Percentiles rank a stretch among this genome's conserved stretches.
Conservation (phyloP, 2,113 vertebrate genomes). For the Notiomystis cincta region DNA sequence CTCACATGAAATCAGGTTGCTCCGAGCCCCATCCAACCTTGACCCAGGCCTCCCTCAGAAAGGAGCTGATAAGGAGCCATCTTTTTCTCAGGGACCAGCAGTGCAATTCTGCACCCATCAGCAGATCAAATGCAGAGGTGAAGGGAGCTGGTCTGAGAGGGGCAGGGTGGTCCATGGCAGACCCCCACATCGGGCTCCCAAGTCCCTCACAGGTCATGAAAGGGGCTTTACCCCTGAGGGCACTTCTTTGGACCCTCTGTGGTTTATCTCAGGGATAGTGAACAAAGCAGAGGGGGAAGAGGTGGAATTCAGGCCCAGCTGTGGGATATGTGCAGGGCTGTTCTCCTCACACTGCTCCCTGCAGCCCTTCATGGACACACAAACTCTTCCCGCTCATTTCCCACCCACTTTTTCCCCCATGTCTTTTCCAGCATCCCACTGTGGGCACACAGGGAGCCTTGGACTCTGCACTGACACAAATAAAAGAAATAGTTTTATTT, state of each 20-base stretch:
- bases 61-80: not conserved
- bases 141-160: not conserved
- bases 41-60: not conserved
- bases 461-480: not conserved
- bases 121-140: not conserved
- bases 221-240: not conserved
- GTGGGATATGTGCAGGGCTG: not conserved
- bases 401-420: not conserved
- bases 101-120: not conserved
- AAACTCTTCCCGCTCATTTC: not conserved
- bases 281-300: not conserved
- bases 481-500: not conserved
- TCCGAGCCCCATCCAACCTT: not conserved
- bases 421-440: not conserved
- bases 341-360: not conserved
- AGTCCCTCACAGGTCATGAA: not conserved
- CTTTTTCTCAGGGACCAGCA: not conserved
- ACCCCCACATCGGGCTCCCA: not conserved
- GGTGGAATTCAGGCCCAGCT: not conserved
- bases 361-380: not conserved
- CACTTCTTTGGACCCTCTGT: not conserved
- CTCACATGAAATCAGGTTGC: not conserved
- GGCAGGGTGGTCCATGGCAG: not conserved
- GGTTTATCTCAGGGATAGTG: accelerated
- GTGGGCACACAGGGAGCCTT: not conserved